Percentiles rank a stretch among this genome's conserved stretches.
Conservation (phyloP, 2,888 invertebrate species). For the Notodonta dromedarius region DNA sequence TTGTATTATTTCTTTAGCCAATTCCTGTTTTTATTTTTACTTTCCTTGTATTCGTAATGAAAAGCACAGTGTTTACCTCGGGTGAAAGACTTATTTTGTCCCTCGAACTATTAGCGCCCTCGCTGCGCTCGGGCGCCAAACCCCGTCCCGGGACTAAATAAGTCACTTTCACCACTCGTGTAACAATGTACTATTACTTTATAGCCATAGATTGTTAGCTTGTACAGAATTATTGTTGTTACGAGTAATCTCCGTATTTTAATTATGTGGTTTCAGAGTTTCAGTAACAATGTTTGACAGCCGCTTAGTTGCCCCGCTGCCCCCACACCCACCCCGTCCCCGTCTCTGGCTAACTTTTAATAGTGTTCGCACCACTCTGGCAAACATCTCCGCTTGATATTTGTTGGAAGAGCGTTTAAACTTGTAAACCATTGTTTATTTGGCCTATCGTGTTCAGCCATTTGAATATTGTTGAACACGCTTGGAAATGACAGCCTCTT, state of each 20-base stretch:
- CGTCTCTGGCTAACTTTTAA: conserved; percentile 27
- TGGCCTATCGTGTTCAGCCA: not conserved
- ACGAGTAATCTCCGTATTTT: conserved; percentile 6
- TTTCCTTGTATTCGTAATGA: no score
- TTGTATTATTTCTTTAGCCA: no score
- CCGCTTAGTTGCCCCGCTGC: conserved; percentile 5
- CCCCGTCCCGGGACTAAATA: no score
- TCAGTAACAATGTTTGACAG: conserved; percentile 15
- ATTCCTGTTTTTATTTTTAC: no score
- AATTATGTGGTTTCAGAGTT: conserved; percentile 9
- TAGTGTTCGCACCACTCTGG: conserved; percentile 18
- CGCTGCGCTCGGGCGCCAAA: no score
- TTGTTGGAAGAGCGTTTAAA: conserved; percentile 14
- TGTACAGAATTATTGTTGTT: not conserved
- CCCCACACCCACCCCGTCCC: not conserved
- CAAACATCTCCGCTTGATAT: conserved; percentile 7
- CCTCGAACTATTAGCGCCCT: no score
- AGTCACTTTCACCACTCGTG: no score
- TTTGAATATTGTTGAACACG: not conserved
- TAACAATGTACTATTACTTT: no score
- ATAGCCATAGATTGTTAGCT: not conserved
- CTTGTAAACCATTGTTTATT: conserved; percentile 10
- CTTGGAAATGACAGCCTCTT: no score
- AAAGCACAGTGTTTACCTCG: no score
- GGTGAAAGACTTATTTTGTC: no score